phyloP scores from a whole-genome alignment of 2,888 invertebrate species.

The Chymomyza amoena region DNA sequence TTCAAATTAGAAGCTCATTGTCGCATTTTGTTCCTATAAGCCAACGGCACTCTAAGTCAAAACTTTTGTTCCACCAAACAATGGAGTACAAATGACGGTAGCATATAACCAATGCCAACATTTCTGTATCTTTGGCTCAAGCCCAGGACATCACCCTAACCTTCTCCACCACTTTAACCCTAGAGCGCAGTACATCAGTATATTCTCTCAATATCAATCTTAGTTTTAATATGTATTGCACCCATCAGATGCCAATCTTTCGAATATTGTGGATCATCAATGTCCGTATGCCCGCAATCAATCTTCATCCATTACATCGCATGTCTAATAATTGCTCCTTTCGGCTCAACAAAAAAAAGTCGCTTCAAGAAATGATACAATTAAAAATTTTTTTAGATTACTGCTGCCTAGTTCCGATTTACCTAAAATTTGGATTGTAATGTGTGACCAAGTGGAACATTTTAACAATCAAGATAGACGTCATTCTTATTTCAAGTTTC shows the following conservation, averaged over 20 bases:
- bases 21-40: slow-evolving; percentile 61
- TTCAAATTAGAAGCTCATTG: slow-evolving; percentile 70
- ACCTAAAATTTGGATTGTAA: slow-evolving; percentile 13
- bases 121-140: background rate
- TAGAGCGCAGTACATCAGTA: background rate
- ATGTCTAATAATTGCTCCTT: slow-evolving; percentile 37
- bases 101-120: slow-evolving; percentile 4
- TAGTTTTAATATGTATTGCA: background rate
- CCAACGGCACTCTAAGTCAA: slow-evolving; percentile 11
- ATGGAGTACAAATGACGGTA: slow-evolving; percentile 59
- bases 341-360: background rate
- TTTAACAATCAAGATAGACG: background rate
- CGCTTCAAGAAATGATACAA: background rate
- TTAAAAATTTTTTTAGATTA: too few species aligned
- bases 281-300: slow-evolving; percentile 42
- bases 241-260: slow-evolving; percentile 24
- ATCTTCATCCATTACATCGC: slow-evolving; percentile 64
- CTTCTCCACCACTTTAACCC: background rate
- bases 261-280: slow-evolving; percentile 54
- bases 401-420: background rate
- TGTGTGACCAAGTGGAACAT: background rate
- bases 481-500: slow-evolving; percentile 1
- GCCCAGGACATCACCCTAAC: background rate
- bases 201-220: background rate
- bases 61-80: slow-evolving; percentile 54